These are phyloP conservation scores for Mola mola DNA, from an alignment of 2,113 vertebrate species.

Conservation along the genomic window DNA sequence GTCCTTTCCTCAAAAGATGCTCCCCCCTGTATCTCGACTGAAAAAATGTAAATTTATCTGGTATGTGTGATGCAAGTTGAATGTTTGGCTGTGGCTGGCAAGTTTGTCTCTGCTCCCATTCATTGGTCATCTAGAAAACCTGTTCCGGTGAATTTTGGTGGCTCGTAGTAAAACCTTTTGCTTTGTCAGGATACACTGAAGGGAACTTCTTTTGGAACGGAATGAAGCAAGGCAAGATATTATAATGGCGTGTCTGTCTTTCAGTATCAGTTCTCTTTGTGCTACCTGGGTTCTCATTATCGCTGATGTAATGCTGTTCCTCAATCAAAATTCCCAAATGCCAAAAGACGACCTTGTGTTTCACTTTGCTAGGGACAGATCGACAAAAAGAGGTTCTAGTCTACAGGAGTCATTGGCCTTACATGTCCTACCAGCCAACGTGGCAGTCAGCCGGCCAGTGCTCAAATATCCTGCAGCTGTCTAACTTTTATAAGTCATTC, in stretches of 20 bases:
- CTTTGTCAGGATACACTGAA: conserved; percentile 26
- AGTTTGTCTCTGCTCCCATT: conserved; percentile 1
- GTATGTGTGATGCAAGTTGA: background rate
- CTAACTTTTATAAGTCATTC: background rate
- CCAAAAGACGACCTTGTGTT: conserved; percentile 7
- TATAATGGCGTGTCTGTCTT: conserved; percentile 7
- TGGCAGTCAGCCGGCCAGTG: conserved; percentile 17
- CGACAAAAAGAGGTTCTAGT: background rate
- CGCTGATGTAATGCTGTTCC: conserved; percentile 1
- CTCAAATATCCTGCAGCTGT: background rate
- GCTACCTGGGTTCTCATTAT: conserved; percentile 43
- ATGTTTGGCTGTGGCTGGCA: conserved; percentile 1
- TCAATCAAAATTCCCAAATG: conserved; percentile 12
- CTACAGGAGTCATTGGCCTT: background rate
- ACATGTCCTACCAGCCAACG: conserved; percentile 8
- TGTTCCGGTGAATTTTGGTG: background rate
- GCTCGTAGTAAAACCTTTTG: background rate
- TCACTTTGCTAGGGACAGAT: background rate
- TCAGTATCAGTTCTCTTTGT: conserved; percentile 39
- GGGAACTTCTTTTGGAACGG: conserved; percentile 56
- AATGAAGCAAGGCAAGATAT: background rate
- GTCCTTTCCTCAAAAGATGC: conserved; percentile 39
- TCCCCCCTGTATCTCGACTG: conserved; percentile 47
- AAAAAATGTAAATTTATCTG: too few species aligned
- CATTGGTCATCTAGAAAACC: background rate